These are phyloP conservation scores for Kryptopterus vitreolus DNA, from an alignment of 2,797 vertebrate genomes.

Conservation along the genomic window DNA sequence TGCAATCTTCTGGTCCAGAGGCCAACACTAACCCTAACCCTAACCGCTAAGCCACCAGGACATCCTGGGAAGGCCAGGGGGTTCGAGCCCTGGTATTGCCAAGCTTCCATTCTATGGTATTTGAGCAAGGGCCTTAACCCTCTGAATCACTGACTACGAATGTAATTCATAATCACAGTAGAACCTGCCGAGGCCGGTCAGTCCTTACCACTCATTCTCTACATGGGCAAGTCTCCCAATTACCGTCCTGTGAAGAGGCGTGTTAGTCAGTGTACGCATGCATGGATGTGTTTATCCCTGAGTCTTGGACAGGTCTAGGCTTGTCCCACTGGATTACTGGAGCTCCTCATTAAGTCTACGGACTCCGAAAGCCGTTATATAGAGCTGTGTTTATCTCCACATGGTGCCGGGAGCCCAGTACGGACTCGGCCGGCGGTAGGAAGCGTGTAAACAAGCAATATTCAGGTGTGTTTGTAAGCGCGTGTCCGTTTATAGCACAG, in stretches of 20 bases:
- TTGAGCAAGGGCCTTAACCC: too few relatives aligned
- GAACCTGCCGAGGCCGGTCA: slow-evolving; percentile 42
- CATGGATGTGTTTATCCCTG: slow-evolving; percentile 14
- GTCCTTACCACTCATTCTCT: slow-evolving; percentile 17
- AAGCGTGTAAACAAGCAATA: slow-evolving; percentile 21
- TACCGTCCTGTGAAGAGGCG: slow-evolving; percentile 5
- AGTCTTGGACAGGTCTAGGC: slow-evolving; percentile 38
- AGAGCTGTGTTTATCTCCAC: slow-evolving; percentile 42
- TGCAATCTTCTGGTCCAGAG: too few relatives aligned
- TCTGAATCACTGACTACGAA: background rate
- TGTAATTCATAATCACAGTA: background rate
- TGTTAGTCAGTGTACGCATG: background rate
- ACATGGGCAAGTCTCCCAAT: slow-evolving; percentile 35
- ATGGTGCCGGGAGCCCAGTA: slow-evolving; percentile 22
- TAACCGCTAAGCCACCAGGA: too few relatives aligned
- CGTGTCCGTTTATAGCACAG: slow-evolving; percentile 26
- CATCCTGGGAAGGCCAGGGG: too few relatives aligned
- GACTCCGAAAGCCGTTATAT: slow-evolving; percentile 45
- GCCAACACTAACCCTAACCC: too few relatives aligned
- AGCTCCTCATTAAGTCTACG: slow-evolving; percentile 49
- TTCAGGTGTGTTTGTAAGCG: slow-evolving; percentile 43
- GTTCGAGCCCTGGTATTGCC: too few relatives aligned
- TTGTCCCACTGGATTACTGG: slow-evolving; percentile 34
- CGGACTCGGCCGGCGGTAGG: slow-evolving; percentile 3
- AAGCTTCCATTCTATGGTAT: too few relatives aligned